These are phyloP conservation scores for Tringa solitaria DNA, from an alignment of 2,113 vertebrate species.

Conservation along the genomic window DNA sequence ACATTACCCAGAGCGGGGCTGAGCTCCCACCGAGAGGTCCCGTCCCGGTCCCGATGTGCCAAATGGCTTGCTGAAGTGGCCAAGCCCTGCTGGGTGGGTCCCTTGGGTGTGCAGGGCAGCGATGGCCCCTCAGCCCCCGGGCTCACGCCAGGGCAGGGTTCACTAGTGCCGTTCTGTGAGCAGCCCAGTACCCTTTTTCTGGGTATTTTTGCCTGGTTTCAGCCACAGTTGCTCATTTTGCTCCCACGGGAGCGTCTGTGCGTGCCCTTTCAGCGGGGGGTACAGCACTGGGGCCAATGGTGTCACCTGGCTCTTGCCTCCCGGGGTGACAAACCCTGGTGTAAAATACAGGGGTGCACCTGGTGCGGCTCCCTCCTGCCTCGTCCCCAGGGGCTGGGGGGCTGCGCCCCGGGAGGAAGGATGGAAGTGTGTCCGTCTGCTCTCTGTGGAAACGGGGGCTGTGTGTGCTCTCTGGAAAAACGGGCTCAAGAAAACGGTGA, in stretches of 20 bases:
- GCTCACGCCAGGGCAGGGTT: background rate
- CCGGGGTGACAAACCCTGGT: too few species aligned
- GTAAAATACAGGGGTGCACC: background rate
- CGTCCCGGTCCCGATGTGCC: background rate
- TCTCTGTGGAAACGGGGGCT: background rate
- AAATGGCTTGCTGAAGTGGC: background rate
- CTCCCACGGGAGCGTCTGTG: background rate
- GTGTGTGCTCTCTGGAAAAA: background rate
- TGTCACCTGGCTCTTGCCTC: background rate
- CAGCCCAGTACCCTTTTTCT: too few species aligned
- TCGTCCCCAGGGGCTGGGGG: background rate
- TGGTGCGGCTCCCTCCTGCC: background rate
- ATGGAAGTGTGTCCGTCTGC: background rate
- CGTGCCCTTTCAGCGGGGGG: background rate
- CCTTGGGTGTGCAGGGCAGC: background rate
- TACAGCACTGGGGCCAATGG: fast-evolving
- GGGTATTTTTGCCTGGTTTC: background rate
- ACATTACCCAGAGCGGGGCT: background rate
- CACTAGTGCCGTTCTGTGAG: background rate
- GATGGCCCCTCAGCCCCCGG: background rate
- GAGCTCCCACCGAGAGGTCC: fast-evolving
- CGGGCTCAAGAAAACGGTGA: background rate
- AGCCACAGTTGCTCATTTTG: background rate
- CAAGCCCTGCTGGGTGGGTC: background rate
- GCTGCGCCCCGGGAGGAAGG: constrained; percentile 1